Percentiles rank a stretch among this genome's conserved stretches.
Conservation (phyloP, 2,797 vertebrate species). For the Craterocephalus amniculus region DNA sequence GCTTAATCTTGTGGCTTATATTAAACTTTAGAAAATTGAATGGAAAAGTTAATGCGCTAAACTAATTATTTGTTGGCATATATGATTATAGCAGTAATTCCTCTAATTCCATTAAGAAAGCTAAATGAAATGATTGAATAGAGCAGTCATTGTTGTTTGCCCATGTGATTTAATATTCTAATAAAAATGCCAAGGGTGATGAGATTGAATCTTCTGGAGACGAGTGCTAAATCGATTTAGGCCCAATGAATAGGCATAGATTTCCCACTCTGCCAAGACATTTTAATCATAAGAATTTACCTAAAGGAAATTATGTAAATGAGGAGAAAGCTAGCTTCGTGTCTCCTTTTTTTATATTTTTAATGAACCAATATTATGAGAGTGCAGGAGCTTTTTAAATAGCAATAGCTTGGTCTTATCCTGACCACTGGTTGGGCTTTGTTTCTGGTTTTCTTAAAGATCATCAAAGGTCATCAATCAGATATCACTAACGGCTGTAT, state of each 20-base stretch:
- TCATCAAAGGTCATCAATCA: not conserved
- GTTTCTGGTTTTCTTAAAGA: conserved; percentile 1
- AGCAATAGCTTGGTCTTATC: not conserved
- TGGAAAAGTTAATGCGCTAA: conserved; percentile 38
- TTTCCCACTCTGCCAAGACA: conserved; percentile 32
- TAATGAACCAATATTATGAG: conserved; percentile 7
- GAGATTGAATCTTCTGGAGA: conserved; percentile 56
- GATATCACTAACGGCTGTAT: not conserved
- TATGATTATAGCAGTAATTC: conserved; percentile 40
- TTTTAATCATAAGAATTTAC: conserved; percentile 55
- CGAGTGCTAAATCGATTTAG: conserved; percentile 54
- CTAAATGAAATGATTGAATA: conserved; percentile 47
- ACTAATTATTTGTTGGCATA: conserved; percentile 42
- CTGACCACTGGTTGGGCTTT: not conserved
- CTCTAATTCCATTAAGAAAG: conserved; percentile 53
- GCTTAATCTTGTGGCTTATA: conserved; percentile 37
- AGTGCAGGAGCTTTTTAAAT: not conserved
- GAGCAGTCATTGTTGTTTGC: conserved; percentile 36
- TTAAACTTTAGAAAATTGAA: conserved; percentile 38
- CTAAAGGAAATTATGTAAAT: conserved; percentile 53
- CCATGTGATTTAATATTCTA: conserved; percentile 58
- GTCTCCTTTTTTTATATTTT: conserved; percentile 20
- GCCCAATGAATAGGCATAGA: conserved; percentile 20
- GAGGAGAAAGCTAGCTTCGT: conserved; percentile 19
- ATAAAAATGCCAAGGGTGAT: conserved; percentile 58